A percentile compares a stretch with the other conserved stretches of the same genome.
These are phyloP conservation scores for Cettia cetti DNA, from an alignment of 2,113 vertebrate genomes.

Conservation along the genomic window DNA sequence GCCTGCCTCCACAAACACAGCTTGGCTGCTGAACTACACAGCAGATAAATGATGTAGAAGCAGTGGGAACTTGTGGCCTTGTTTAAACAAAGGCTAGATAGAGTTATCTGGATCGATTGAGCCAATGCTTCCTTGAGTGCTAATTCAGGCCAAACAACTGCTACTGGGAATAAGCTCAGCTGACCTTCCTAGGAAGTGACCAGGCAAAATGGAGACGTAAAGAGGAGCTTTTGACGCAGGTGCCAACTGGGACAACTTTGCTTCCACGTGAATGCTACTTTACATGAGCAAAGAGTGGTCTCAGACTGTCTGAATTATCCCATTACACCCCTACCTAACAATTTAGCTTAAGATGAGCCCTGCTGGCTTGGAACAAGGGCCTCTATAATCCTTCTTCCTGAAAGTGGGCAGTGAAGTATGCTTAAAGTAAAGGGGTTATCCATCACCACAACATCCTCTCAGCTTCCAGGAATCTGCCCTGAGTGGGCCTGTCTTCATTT, in stretches of 20 bases:
- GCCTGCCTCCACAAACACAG: not conserved
- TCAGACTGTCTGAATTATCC: not conserved
- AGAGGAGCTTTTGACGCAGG: not conserved
- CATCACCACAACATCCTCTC: not conserved
- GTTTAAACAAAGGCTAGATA: conserved; percentile 19
- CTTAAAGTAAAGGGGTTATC: not conserved
- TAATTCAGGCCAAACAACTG: conserved; percentile 31
- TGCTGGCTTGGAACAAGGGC: not conserved
- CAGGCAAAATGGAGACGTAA: not conserved
- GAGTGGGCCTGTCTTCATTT: not conserved
- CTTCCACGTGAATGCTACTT: not conserved
- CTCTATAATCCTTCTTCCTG: not conserved
- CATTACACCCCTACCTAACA: not conserved
- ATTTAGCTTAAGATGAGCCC: not conserved
- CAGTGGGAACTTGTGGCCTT: not conserved
- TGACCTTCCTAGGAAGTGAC: not conserved
- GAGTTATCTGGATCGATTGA: conserved; percentile 18
- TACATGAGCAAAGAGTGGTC: not conserved
- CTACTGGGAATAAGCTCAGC: not conserved
- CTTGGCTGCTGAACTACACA: not conserved
- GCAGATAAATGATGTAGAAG: conserved; percentile 2
- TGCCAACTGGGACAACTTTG: not conserved
- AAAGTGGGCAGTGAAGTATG: not conserved
- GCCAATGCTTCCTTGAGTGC: conserved; percentile 5
- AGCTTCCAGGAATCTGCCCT: not conserved